A percentile compares a stretch with the other conserved stretches of the same genome.
Conservation (phyloP, 2,113 vertebrate genomes). For the Podarcis muralis region DNA sequence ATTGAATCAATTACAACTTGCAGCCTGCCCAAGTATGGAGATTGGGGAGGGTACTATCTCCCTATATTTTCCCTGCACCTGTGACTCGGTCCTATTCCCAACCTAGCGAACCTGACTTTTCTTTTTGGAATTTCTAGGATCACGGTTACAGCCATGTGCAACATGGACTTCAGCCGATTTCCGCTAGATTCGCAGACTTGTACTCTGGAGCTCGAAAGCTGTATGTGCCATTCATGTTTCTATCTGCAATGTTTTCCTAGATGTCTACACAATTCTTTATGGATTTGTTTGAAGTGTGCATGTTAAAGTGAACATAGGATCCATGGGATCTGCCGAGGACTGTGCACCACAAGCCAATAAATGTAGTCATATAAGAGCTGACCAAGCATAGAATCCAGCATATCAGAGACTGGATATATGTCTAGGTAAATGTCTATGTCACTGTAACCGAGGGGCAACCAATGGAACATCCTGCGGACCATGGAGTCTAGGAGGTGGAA, state of each 20-base stretch:
- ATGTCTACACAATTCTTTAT: background rate
- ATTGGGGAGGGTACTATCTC: background rate
- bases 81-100: background rate
- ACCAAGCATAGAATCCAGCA: background rate
- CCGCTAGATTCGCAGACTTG: slow-evolving; percentile 97
- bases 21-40: background rate
- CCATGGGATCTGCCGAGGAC: background rate
- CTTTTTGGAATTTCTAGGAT: slow-evolving; percentile 77
- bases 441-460: too few relatives aligned
- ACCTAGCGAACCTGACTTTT: background rate
- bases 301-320: background rate
- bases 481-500: background rate
- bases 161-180: slow-evolving; percentile 97
- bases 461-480: too few relatives aligned
- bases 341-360: background rate
- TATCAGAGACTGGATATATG: background rate
- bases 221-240: slow-evolving; percentile 73
- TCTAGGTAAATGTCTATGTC: background rate
- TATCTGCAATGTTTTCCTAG: background rate
- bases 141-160: slow-evolving; percentile 95
- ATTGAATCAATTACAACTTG: background rate
- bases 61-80: background rate
- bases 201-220: slow-evolving; percentile 94
- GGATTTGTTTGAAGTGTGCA: background rate
- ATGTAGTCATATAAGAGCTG: background rate